Base-by-base conservation (phyloP, 2,888 invertebrate genomes). In the Aethes cnicana region DNA sequence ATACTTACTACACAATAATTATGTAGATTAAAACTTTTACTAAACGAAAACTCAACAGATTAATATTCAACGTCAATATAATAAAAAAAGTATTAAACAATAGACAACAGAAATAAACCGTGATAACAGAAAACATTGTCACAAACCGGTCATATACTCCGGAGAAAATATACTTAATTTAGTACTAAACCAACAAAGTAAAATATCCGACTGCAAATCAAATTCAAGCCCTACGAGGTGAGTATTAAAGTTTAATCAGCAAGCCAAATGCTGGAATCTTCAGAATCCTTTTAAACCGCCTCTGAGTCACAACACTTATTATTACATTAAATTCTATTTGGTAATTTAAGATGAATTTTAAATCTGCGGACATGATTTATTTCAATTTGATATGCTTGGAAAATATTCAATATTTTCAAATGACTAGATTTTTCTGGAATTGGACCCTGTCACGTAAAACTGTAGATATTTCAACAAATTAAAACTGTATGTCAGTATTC, bases 341-440 rank as follows among this genome's bases (percentile, higher is more conserved):
- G 12, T 9, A 21, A 20, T 23, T 42, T 11, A 30, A 8, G 20
- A 44, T 4, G 20, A 30, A 18, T 16, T 21, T 36, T 6, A 26
- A 20, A 43, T 4, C 17, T 43, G 30, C 9, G 50, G 36, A 21
- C 17, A 37, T 30, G 21, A 43, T 21, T 49, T 35, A 42, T 9
- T 43, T 49, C 21, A 35, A 12, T 23, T 43, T 50, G 50, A 50
- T 50, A 50, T 50, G 50, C 50, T 44, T 49, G 26, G 17, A 30
- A 43, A 43, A 11, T 49, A 43, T 36, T 21, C 23, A 17, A 36
- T 43, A 43, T 17, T 25, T 12, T 36, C 21, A 36, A 36, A 23
- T 25, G 41, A 30, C 11, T 30, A 8, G 23, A 23, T 7, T 28
- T 23, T 21, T 28, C 36, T 37, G 35, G 43, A 43, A 43, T 44